Base-by-base conservation (phyloP, 2,888 invertebrate genomes). In the Polymixis lichenea region DNA sequence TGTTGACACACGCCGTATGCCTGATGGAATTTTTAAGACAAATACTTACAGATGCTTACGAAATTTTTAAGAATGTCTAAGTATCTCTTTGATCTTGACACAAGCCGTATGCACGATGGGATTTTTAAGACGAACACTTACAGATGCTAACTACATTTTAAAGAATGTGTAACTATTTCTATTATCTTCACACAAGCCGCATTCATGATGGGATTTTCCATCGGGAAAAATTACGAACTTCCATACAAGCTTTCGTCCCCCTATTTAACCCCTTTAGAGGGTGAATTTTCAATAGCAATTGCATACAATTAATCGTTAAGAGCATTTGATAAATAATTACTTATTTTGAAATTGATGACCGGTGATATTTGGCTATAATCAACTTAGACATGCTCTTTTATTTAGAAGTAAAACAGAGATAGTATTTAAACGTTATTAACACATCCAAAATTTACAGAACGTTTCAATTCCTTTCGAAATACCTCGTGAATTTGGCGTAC, bases 391-490 rank as follows among this genome's bases (percentile, higher is more conserved):
- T 11, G 32, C 22, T 60, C 6, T 6, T 11, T 32, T 11, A 32
- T 19, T 32, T 60, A 51, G 7, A 51, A 60, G 28, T 9, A 60
- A 58, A 28, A 58, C 28, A 28, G 28, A 60, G 22, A 32, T 0
- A 5, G 22, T 32, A 60, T 32, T 60, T 60, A 38, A 5, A 32
- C 60, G 0, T 11, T 60, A 60, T 60, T 60, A 22, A 32, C 19
- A 60, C 19, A 9, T 19, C 32, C 11, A 8, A 60, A 60, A 22
- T 11, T 32, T 32, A 11, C 32, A 32, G 32, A 60, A 11, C 11
- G 60, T 32, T 60, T 22, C 32, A 60, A 60, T 60, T 32, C 60
- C 32, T 60, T 60, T 2, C 22, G 32, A 60, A 58, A 65, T 77
- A 19, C 5, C 22, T 64, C 22, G 2, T 15, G 19, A 58, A 49